A percentile compares a stretch with the other conserved stretches of the same genome.
Evolutionary conservation across 2,113 vertebrate species (phyloP).

Genomic region (Hemiprocne comata): DNA sequence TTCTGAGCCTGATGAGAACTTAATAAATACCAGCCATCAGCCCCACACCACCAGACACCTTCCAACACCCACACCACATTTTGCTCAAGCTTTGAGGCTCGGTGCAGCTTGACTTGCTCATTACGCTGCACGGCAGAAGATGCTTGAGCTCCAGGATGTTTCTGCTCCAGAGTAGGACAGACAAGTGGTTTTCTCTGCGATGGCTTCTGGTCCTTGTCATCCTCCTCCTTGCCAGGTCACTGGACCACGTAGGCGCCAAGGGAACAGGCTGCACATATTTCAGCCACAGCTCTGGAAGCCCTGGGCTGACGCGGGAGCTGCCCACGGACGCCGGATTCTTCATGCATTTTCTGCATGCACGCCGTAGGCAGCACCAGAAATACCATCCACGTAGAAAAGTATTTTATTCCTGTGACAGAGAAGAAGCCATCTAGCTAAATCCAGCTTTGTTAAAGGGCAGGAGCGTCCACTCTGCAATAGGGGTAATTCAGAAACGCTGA

Average conservation of each 20-base stretch:
- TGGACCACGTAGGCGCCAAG: not conserved
- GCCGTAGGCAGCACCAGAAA: not conserved
- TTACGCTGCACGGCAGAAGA: rapidly evolving
- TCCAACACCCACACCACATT: rapidly evolving
- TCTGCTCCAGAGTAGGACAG: rapidly evolving
- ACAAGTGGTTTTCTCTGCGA: not conserved
- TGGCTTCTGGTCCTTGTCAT: rapidly evolving
- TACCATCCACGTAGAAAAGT: not conserved
- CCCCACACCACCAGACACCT: not conserved
- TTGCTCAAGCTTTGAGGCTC: not conserved
- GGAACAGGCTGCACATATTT: conserved; percentile 8
- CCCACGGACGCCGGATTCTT: not conserved
- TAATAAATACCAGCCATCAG: not conserved
- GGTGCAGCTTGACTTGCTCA: rapidly evolving
- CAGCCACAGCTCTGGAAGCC: rapidly evolving
- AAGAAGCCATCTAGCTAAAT: not conserved
- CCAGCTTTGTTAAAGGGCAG: not conserved
- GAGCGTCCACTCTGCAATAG: not conserved
- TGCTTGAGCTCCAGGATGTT: rapidly evolving
- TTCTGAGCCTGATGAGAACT: not conserved
- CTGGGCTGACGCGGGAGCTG: not conserved
- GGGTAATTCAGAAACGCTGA: not conserved
- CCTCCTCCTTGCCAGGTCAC: not conserved
- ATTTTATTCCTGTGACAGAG: not conserved
- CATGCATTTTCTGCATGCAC: not conserved